phyloP scores from a whole-genome alignment of 2,113 vertebrate genomes.

The Coptodon rendalli region DNA sequence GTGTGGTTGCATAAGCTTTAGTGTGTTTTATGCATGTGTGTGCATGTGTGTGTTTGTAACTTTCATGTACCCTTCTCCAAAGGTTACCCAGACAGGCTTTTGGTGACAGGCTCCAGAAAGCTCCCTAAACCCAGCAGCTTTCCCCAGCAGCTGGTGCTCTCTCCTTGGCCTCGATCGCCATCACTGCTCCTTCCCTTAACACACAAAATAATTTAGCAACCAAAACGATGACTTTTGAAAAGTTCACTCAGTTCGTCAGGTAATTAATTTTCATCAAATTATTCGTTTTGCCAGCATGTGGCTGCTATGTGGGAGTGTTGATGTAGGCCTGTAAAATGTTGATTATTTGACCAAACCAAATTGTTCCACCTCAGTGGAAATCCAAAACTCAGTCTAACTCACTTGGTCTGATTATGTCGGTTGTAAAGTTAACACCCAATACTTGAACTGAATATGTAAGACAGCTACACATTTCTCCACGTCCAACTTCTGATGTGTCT shows the following conservation, averaged over 20 bases:
- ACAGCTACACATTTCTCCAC: neutral
- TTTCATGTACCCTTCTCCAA: conserved; percentile 13
- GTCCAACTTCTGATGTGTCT: neutral
- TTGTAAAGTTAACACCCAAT: neutral
- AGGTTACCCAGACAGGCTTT: conserved; percentile 55
- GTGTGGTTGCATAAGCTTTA: neutral
- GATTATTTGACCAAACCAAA: neutral
- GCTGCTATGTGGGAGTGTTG: neutral
- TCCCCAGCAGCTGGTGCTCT: conserved; percentile 58
- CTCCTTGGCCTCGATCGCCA: conserved; percentile 50
- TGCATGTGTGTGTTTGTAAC: neutral
- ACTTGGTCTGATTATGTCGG: neutral
- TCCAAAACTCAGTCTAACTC: neutral
- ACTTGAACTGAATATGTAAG: neutral
- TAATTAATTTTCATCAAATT: neutral
- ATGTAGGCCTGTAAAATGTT: neutral
- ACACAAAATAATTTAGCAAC: neutral
- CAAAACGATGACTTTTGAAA: neutral
- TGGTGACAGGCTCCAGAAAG: conserved; percentile 61
- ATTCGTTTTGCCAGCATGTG: neutral
- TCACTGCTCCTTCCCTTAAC: conserved; percentile 14
- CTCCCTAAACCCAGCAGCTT: conserved; percentile 60
- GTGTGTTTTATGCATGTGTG: neutral
- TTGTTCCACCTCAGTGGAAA: neutral
- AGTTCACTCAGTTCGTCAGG: neutral